A percentile compares a stretch with the other conserved stretches of the same genome.
phyloP scores from a whole-genome alignment of 2,797 vertebrate genomes.

The Typhlichthys eigenmanni region DNA sequence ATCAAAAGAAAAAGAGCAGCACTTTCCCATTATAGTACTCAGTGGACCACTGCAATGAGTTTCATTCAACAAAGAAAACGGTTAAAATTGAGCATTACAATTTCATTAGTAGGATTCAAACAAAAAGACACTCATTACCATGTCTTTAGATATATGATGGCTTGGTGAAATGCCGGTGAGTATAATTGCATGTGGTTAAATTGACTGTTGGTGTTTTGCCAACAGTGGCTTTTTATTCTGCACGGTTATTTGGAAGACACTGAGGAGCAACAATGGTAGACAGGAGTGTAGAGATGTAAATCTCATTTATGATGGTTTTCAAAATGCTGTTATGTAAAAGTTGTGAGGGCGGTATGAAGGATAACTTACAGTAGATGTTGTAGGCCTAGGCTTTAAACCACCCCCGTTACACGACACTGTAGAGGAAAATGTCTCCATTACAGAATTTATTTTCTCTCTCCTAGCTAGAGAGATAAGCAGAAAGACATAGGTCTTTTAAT shows the following conservation, averaged over 20 bases:
- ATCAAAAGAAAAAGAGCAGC: too few relatives aligned
- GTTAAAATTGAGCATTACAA: not conserved
- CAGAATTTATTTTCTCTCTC: too few relatives aligned
- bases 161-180: slow-evolving; percentile 43
- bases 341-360: too few relatives aligned
- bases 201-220: slow-evolving; percentile 58
- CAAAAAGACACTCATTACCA: not conserved
- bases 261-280: slow-evolving; percentile 15
- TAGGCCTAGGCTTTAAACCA: too few relatives aligned
- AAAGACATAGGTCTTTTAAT: too few relatives aligned
- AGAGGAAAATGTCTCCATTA: too few relatives aligned
- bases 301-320: not conserved
- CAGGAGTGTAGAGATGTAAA: slow-evolving; percentile 7
- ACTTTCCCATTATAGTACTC: too few relatives aligned
- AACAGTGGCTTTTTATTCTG: slow-evolving; percentile 63
- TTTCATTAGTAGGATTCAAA: not conserved
- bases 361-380: too few relatives aligned
- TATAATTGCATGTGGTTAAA: slow-evolving; percentile 62
- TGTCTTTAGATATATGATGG: slow-evolving; percentile 36
- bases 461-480: too few relatives aligned
- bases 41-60: too few relatives aligned
- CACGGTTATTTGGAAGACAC: slow-evolving; percentile 49
- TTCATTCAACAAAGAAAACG: slow-evolving; percentile 3
- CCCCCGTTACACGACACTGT: too few relatives aligned
- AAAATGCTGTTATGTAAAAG: too few relatives aligned